Evolutionary conservation across 2,113 vertebrate genomes (phyloP).

Genomic region (Pluvianellus socialis): DNA sequence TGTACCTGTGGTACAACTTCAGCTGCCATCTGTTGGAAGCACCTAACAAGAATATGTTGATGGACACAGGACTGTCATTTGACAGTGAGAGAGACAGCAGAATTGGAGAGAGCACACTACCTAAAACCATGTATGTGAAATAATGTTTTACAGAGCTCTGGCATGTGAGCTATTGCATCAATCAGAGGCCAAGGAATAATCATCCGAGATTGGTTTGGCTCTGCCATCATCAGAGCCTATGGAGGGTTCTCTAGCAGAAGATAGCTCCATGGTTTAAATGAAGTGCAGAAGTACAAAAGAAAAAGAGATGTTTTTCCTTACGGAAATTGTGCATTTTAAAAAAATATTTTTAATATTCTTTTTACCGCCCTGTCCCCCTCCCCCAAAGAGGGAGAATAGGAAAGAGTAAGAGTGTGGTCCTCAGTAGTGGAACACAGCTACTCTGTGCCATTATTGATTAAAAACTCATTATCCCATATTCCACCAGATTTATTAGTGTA

Average conservation of each 20-base stretch:
- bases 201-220: neutral
- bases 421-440: neutral
- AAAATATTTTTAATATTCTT: neutral
- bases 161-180: neutral
- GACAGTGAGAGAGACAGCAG: neutral
- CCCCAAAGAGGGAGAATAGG: neutral
- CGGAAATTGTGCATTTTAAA: neutral
- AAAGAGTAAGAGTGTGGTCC: neutral
- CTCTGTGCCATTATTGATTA: neutral
- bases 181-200: neutral
- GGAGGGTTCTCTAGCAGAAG: neutral
- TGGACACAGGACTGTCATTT: neutral
- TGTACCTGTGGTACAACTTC: neutral
- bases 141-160: neutral
- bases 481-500: neutral
- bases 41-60: neutral
- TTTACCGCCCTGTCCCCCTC: too few relatives aligned
- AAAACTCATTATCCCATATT: neutral
- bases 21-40: neutral
- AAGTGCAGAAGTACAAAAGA: neutral
- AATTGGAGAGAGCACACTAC: neutral
- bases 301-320: neutral
- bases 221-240: neutral
- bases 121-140: neutral
- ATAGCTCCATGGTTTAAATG: neutral